Evolutionary conservation across 2,113 vertebrate genomes (phyloP).

Genomic region (Scomber japonicus): DNA sequence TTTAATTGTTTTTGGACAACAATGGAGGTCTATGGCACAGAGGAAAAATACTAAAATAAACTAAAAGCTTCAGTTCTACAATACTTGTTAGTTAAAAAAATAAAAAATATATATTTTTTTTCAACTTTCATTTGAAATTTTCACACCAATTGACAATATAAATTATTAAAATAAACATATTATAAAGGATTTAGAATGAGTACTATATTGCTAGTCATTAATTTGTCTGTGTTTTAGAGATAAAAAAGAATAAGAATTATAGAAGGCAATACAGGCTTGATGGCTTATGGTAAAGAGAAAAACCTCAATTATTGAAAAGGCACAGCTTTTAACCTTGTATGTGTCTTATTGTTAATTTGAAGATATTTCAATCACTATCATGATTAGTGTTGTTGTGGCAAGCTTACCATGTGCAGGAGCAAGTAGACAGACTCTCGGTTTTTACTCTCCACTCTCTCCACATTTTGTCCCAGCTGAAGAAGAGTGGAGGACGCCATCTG

Average conservation of each 20-base stretch:
- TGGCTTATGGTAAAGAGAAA: slow-evolving; percentile 25
- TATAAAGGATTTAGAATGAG: neutral
- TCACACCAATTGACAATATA: neutral
- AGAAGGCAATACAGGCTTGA: slow-evolving; percentile 15
- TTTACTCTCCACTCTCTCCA: slow-evolving; percentile 86
- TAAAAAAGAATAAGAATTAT: slow-evolving; percentile 18
- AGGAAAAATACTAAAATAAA: too few species aligned
- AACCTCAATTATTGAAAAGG: slow-evolving; percentile 15
- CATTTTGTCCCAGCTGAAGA: slow-evolving; percentile 91
- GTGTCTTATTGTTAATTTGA: neutral
- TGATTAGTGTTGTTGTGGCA: neutral
- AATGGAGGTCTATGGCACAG: too few species aligned
- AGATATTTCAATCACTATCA: neutral
- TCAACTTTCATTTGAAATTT: neutral
- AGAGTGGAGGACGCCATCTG: slow-evolving; percentile 92
- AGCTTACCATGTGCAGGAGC: slow-evolving; percentile 90
- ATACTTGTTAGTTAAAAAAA: neutral
- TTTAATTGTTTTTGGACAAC: too few species aligned
- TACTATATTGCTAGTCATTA: neutral
- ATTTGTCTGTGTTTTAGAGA: slow-evolving; percentile 30
- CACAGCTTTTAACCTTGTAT: neutral
- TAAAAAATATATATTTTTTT: too few species aligned
- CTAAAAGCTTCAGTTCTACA: too few species aligned
- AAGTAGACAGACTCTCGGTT: slow-evolving; percentile 93
- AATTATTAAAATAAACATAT: neutral